Base-by-base conservation (phyloP, 2,113 vertebrate genomes). In the Drymodes brunneopygia region DNA sequence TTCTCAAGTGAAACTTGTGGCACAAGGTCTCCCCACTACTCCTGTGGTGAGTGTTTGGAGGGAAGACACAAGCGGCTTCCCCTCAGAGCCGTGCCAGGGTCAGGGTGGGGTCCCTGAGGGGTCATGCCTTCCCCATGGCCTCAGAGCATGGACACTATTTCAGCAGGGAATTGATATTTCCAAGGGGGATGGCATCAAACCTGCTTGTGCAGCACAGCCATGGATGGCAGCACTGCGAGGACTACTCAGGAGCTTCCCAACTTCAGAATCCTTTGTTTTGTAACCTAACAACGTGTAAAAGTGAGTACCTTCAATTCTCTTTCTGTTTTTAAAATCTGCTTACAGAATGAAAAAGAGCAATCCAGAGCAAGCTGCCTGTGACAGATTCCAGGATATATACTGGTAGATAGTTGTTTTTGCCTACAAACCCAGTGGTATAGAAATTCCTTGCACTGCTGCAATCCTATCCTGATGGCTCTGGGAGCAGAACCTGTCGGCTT, bases 21-120 rank as follows among this genome's bases (percentile, higher is more conserved):
- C 31, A 16, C 8, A 3, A 36, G 29, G 22, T 53, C 16, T 71
- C 61, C 16, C 28, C 50, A 13, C 19, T 28, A 1, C 14, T 53
- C 31, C 23, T 69, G 36, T 5, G 9, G 18, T 21, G 69, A 20
- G 23, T 36, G n/a, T 81, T 44, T 12, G n/a, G 56, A 56, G 27
- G 38, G 58, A 24, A 44, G 44, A 33, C 0, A 0, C 8, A 12
- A 42, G 19, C 0, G 0, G 8, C 8, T 50, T 14, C 44, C 11
- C 38, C 23, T 79, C 33, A 23, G 47, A 35, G 56, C 45, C 8
- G 0, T 5, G 24, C 15, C 0, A 6, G 31, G 20, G 21, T 10
- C 2, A 3, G 4, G 8, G 10, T 25, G 24, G 24, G 10, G 20
- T 35, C 13, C 22, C 5, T 4, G 10, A 23, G 21, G 16, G 10